Percentiles rank a stretch among this genome's conserved stretches.
phyloP scores from a whole-genome alignment of 2,797 vertebrate species.

The Artibeus lituratus region DNA sequence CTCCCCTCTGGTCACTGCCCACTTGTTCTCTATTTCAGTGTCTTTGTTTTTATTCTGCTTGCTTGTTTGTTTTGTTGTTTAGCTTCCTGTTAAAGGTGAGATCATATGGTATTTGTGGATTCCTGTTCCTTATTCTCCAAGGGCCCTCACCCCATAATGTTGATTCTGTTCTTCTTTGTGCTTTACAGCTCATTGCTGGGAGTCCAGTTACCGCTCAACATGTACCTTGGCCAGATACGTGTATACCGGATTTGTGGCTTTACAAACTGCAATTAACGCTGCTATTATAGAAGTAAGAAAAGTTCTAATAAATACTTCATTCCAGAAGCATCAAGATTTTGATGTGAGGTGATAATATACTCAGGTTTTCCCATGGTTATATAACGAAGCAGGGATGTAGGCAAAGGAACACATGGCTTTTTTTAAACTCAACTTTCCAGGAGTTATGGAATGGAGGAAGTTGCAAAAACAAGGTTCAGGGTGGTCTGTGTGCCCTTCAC shows the following conservation, averaged over 20 bases:
- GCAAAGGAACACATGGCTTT: background rate
- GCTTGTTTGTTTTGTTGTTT: too few species aligned
- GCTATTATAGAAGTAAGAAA: slow-evolving; percentile 77
- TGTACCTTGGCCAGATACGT: slow-evolving; percentile 56
- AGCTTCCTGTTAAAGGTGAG: too few species aligned
- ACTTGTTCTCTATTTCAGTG: too few species aligned
- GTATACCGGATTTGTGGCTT: slow-evolving; percentile 59
- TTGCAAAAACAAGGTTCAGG: background rate
- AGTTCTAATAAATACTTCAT: background rate
- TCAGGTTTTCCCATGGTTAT: background rate
- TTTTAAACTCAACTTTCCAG: background rate
- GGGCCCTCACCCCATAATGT: too few species aligned
- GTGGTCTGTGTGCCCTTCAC: too few species aligned
- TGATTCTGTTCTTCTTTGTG: background rate
- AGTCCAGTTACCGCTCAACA: fast-evolving
- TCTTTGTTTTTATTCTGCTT: too few species aligned
- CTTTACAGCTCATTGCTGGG: slow-evolving; percentile 51
- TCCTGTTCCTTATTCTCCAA: background rate
- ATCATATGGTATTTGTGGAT: too few species aligned
- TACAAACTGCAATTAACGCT: slow-evolving; percentile 69
- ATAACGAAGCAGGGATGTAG: background rate
- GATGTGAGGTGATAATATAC: background rate
- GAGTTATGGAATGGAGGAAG: background rate
- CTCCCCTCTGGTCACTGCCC: too few species aligned
- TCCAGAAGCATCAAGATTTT: background rate